phyloP scores from a whole-genome alignment of 2,113 vertebrate species.

The Lepus timidus region DNA sequence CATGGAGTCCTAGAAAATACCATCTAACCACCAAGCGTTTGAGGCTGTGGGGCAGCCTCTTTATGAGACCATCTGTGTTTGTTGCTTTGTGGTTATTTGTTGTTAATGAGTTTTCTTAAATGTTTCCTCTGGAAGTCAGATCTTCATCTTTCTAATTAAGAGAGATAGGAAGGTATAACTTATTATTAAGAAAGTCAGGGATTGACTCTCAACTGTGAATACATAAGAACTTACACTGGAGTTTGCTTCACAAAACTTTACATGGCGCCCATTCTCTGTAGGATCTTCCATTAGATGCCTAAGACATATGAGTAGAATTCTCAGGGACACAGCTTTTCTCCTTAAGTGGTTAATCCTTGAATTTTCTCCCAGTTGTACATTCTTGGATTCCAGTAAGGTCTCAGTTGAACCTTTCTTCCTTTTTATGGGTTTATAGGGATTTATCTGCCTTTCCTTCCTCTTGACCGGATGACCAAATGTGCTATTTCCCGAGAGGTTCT shows the following conservation, averaged over 20 bases:
- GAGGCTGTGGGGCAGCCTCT: background rate
- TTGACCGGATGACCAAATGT: background rate
- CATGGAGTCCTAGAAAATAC: background rate
- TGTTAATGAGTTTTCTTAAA: background rate
- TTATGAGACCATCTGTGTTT: background rate
- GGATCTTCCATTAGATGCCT: background rate
- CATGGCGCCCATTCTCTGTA: background rate
- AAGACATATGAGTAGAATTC: background rate
- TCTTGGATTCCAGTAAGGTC: background rate
- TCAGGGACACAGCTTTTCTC: background rate
- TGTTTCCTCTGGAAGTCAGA: slow-evolving; percentile 17
- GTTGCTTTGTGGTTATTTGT: background rate
- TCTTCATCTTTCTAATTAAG: background rate
- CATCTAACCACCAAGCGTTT: background rate
- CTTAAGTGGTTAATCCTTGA: rapidly evolving
- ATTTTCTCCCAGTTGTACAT: background rate
- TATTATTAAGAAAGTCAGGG: background rate
- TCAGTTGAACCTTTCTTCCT: background rate
- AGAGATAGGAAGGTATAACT: background rate
- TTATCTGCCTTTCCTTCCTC: background rate
- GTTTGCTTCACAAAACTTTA: background rate
- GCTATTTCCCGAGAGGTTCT: background rate
- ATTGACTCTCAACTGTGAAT: background rate
- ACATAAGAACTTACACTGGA: background rate
- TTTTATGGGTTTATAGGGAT: background rate